Base-by-base conservation (phyloP, 1,140 invertebrate genomes). In the Anagrus nilaparvatae region DNA sequence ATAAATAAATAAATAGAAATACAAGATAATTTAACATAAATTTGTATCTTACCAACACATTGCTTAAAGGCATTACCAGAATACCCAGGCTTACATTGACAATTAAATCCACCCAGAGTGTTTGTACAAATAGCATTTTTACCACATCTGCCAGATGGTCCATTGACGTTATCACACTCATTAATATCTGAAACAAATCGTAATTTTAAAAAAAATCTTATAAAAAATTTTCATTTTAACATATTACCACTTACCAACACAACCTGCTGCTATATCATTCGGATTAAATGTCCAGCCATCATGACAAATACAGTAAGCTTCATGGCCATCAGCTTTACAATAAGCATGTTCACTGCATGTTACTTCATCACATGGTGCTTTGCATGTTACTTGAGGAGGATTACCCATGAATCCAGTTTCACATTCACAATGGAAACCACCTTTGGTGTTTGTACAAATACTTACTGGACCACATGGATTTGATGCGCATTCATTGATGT, bases 221-320 rank as follows among this genome's bases (percentile, higher is more conserved):
- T 32, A 27, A 38, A 17, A 12, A 21, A 41, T 19, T 18, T 8
- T 19, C 12, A 19, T 13, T 28, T 28, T 1, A 43, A 24, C n/a
- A 33, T 8, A 19, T 14, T 29, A 8, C 2, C 33, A 51, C 63
- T 65, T 54, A 82, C 79, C 80, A 42, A 90, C 77, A 58, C 90
- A 94, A 41, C 89, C 89, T 27, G 86, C 86, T 0, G 82, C 74
- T 43, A 93, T 85, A 54, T 94, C 86, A 43, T 71, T 79, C 0
- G 89, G 89, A 69, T 92, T 81, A 55, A 87, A 94, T 1, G 86
- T 91, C 85, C 87, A 94, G 1, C 90, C 90, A 37, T 90, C 84
- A 57, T 95, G 85, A 56, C 90, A 95, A 32, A 92, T 84, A 50
- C 90, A 95, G 54, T 88, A 91, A 1, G 87, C 88, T 63, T 92